phyloP scores from a whole-genome alignment of 2,797 vertebrate species.

The Mionectes olivaceus region DNA sequence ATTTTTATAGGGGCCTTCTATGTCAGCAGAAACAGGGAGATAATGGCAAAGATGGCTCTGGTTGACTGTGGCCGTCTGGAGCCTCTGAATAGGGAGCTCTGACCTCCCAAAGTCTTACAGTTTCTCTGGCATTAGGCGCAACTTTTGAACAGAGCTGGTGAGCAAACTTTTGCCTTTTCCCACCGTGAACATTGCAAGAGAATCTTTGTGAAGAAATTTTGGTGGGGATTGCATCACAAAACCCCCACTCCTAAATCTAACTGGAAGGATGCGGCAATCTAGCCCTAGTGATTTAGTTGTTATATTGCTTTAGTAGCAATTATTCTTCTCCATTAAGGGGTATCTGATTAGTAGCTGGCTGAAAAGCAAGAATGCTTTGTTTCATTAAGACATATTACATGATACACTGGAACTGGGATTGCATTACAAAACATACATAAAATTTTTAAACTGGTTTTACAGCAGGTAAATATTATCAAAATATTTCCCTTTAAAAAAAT shows the following conservation, averaged over 20 bases:
- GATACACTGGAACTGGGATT: neutral
- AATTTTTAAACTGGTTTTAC: neutral
- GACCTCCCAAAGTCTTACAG: neutral
- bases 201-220: constrained; percentile 20
- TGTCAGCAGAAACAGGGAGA: neutral
- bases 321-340: neutral
- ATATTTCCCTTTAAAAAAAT: neutral
- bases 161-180: neutral
- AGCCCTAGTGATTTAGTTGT: neutral
- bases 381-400: neutral
- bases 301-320: constrained; percentile 6
- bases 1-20: neutral
- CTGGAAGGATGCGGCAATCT: constrained; percentile 5
- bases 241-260: neutral
- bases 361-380: neutral
- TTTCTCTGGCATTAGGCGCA: neutral
- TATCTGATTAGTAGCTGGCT: constrained; percentile 3
- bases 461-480: neutral
- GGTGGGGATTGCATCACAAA: neutral
- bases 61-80: neutral
- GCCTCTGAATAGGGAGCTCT: neutral
- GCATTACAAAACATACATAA: neutral
- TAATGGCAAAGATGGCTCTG: neutral
- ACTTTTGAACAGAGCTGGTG: neutral
- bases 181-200: neutral